Conservation (phyloP, 1,140 invertebrate species). For the Leptinotarsa texana region DNA sequence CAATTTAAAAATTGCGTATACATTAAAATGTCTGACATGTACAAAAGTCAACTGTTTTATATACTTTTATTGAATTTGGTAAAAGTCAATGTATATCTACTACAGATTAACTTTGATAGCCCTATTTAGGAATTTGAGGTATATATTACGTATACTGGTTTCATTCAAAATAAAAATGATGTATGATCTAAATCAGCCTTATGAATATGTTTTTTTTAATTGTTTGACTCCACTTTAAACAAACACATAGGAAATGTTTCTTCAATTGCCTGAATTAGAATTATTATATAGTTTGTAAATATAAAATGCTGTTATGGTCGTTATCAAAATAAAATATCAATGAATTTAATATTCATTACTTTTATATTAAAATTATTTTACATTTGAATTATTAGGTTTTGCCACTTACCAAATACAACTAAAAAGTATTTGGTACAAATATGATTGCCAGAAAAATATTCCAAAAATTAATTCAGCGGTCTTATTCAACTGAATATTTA, state of each 20-base stretch:
- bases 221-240: conserved; percentile 29
- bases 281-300: no score
- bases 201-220: conserved; percentile 30
- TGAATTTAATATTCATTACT: no score
- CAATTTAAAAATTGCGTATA: conserved; percentile 38
- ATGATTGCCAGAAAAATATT: no score
- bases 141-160: conserved; percentile 57
- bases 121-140: conserved; percentile 47
- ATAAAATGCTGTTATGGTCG: no score
- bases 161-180: conserved; percentile 34
- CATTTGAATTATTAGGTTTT: no score
- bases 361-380: no score
- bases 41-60: background rate
- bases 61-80: background rate
- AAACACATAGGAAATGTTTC: background rate
- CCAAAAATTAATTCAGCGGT: no score
- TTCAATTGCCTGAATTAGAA: no score
- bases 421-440: no score
- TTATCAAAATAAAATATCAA: conserved; percentile 17
- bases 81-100: background rate
- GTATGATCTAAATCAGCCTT: conserved; percentile 39
- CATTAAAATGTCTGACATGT: conserved; percentile 21
- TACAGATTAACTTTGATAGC: background rate
- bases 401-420: no score
- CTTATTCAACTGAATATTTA: conserved; percentile 8